Base-by-base conservation (phyloP, 2,113 vertebrate genomes). In the Spermophilus dauricus region DNA sequence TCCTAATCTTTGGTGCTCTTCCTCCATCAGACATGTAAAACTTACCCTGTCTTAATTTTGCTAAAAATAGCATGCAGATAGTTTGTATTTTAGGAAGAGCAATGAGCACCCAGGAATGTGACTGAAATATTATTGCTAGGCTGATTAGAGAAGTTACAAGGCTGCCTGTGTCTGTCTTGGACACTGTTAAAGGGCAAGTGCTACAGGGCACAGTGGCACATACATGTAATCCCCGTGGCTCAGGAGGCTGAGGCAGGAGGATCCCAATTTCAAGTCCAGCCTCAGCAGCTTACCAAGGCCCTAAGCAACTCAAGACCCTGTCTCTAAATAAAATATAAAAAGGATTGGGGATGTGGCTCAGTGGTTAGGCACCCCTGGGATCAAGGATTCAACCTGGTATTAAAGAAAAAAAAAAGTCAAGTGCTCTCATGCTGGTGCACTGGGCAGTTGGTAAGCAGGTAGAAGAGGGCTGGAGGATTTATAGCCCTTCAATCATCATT, bases 11-110 rank as follows among this genome's bases (percentile, higher is more conserved):
- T 91, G 97, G 96, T 98, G 98, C 96, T 98, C 65, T 72, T 97
- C 92, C 96, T 97, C 98, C 97, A 97, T 98, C 97, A 98, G 92
- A 89, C 67, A 97, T 92, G 97, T 96, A 98, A 98, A 98, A 89
- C 97, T 96, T 28, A 20, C 67, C 93, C 90, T 87, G 91, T 61
- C 93, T 97, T 96, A 95, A 98, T 97, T 97, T 98, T 89, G 96
- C 87, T 94, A 83, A 92, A 95, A 98, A 97, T 95, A 85, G 72
- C 87, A 94, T 81, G 17, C 24, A 96, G 78, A 92, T 78, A 93
- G 1, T 95, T 97, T 95, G 86, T 56, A 37, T 89, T 87, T 90
- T 95, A 85, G 94, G 94, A 93, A 91, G 91, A 53, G 63, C 87
- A 81, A 94, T 67, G 28, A 95, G 2, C 30, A 97, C 70, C 10